These are phyloP conservation scores for Metacarcinus magister DNA, from an alignment of 2,888 invertebrate species.

Conservation along the genomic window DNA sequence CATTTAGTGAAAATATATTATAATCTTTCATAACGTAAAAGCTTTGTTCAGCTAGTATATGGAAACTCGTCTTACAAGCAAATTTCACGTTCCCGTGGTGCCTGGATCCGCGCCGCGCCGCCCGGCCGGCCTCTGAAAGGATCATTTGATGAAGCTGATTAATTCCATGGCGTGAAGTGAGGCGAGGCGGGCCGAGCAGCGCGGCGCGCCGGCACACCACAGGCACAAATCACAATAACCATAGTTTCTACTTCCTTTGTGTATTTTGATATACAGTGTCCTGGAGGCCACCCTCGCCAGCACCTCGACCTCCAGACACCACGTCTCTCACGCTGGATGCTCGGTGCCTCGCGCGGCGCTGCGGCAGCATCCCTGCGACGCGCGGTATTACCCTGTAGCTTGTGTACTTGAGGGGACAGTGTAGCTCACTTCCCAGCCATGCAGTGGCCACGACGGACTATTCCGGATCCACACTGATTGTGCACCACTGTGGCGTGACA, in stretches of 20 bases:
- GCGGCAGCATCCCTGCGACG: background rate
- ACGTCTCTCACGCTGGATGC: background rate
- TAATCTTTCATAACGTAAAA: conserved; percentile 66
- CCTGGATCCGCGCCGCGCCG: background rate
- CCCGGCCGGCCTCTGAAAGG: background rate
- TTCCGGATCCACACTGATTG: background rate
- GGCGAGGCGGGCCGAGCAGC: conserved; percentile 15
- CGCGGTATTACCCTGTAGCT: conserved; percentile 59
- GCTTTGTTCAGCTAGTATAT: conserved; percentile 69
- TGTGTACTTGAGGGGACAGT: conserved; percentile 54
- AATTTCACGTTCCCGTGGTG: background rate
- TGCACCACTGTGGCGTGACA: conserved; percentile 38
- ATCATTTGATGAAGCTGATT: conserved; percentile 28
- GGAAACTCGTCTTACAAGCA: conserved; percentile 55
- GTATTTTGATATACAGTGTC: conserved; percentile 52
- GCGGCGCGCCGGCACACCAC: background rate
- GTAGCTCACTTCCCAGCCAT: background rate
- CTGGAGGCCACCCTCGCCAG: conserved; percentile 30
- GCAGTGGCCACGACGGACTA: background rate
- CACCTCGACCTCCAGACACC: background rate
- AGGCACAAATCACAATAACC: conserved; percentile 62
- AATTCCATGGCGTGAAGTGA: conserved; percentile 19
- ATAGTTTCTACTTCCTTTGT: conserved; percentile 74
- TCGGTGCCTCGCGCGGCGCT: background rate
- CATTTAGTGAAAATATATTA: conserved; percentile 77